Evolutionary conservation across 2,888 invertebrate species (phyloP).

Genomic region (Drosophila mulleri): DNA sequence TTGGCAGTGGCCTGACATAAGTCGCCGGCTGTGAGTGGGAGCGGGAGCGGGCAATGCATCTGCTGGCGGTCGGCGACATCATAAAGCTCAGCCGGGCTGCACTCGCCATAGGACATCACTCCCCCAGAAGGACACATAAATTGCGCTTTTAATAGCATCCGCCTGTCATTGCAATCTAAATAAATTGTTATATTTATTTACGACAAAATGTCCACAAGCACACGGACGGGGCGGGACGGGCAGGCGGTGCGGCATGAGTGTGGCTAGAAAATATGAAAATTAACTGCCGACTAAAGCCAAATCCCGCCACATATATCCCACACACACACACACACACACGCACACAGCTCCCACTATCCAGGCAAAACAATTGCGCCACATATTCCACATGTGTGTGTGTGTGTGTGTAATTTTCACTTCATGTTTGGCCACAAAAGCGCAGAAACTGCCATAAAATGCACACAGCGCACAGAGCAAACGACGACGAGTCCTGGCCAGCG

Average conservation of each 20-base stretch:
- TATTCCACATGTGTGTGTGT: slow-evolving; percentile 55
- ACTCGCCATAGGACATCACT: slow-evolving; percentile 31
- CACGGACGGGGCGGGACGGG: not conserved
- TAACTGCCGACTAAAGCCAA: slow-evolving; percentile 81
- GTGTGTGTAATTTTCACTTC: slow-evolving; percentile 78
- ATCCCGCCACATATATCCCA: slow-evolving; percentile 60
- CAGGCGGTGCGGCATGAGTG: slow-evolving; percentile 33
- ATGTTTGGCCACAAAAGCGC: slow-evolving; percentile 79
- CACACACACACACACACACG: slow-evolving; percentile 15
- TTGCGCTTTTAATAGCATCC: slow-evolving; percentile 80
- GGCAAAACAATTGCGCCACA: slow-evolving; percentile 76
- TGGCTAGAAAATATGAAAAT: slow-evolving; percentile 81
- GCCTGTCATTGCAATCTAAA: slow-evolving; percentile 82
- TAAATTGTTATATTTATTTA: slow-evolving; percentile 83
- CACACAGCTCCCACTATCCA: slow-evolving; percentile 16
- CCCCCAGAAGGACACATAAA: slow-evolving; percentile 66
- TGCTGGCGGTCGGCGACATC: slow-evolving; percentile 51
- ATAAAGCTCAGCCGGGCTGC: slow-evolving; percentile 53
- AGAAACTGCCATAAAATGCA: slow-evolving; percentile 80
- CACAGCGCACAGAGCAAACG: slow-evolving; percentile 48
- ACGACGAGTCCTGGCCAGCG: slow-evolving; percentile 41
- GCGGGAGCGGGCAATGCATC: slow-evolving; percentile 41
- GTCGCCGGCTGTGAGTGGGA: slow-evolving; percentile 16
- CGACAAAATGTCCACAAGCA: slow-evolving; percentile 72
- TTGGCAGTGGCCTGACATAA: slow-evolving; percentile 24